Evolutionary conservation across 2,888 invertebrate genomes (phyloP), one percentile per base, ranked within the genome.

Genomic region (Clanis bilineata): DNA sequence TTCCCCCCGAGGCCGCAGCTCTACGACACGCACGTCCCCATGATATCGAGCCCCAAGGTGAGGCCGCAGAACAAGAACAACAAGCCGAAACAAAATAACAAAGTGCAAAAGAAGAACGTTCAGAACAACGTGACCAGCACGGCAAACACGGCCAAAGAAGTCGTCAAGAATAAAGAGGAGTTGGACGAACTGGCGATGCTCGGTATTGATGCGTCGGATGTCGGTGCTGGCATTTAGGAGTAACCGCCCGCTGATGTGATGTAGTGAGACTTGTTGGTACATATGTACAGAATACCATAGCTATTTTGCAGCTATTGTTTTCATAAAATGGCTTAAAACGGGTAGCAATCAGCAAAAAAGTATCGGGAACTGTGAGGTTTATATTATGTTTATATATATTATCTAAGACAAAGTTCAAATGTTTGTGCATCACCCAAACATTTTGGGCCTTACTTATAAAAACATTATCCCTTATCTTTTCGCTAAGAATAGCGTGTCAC

Each of bases 191-290:
- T 97, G 62, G 96, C 96, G 2, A 94, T 97, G 95, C 90, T 97
- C 57, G 97, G 97, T 0, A 97, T 97, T 57, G 97, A 97, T 77
- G 96, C 95, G 6, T 95, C 95, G 36, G 97, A 97, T 78, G 94
- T 94, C 68, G 95, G 95, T 6, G 94, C 94, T 0, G 80, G 86
- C 6, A 84, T 86, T 55, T 86, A 73, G 59, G 18, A 2, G 15
- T 18, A 10, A 15, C 9, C 2, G 4, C 18, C 32, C 18, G 9
- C 7, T 21, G 51, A 25, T 3, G n/a, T 7, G 18, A 41, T 6
- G 1, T 15, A 12, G 38, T n/a, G 41, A 7, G 2, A 39, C n/a
- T 23, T 7, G 56, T 23, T 7, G 7, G 54, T 36, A 15, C 9
- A 22, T n/a, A 45, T 10, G 22, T 12, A 7, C 25, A 23, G 7